Evolutionary conservation across 2,113 vertebrate genomes (phyloP), one percentile per base, ranked within the genome.

Genomic region (Deroptyus accipitrinus): DNA sequence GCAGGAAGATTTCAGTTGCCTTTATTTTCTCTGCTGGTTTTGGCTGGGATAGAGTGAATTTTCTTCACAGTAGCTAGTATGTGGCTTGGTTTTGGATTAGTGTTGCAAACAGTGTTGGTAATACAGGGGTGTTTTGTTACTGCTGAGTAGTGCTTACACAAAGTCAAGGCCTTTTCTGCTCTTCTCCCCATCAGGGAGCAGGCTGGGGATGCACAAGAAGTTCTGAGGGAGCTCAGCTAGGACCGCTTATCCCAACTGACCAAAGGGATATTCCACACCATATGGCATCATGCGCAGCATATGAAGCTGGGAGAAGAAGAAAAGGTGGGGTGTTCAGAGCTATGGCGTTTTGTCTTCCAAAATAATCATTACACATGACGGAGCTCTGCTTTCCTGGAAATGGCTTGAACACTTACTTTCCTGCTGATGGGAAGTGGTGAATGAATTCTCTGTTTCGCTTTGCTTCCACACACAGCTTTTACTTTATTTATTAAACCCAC

Each of bases 391-490:
- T 48, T 86, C 17, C 46, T 80, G 52, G 44, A 54, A 46, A 13
- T 46, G n/a, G 52, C 44, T 49, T 42, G 41, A 69, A 28, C 25
- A 24, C 12, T 35, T 12, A 28, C 10, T 35, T 10, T 18, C 23
- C 10, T 49, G 46, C 41, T 31, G 39, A 42, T 68, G 30, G 46
- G 27, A 54, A 75, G 41, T 63, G 75, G 41, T 81, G 76, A 86
- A 86, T 48, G 20, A 74, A 41, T 55, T 63, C 62, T 55, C 74
- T 49, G 54, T 42, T 75, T 81, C 64, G n/a, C 18, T 20, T 75
- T 24, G n/a, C 30, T 19, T 68, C 39, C 20, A 27, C 48, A 13
- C 2, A 7, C 0, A 0, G 25, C 25, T 81, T 35, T 75, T 63
- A 27, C 69, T 63, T 69, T 69, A 49, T 35, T 63, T 63, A 19